Percentiles rank a stretch among this genome's conserved stretches.
Evolutionary conservation across 2,888 invertebrate genomes (phyloP).

Genomic region (Phragmatobia fuliginosa): DNA sequence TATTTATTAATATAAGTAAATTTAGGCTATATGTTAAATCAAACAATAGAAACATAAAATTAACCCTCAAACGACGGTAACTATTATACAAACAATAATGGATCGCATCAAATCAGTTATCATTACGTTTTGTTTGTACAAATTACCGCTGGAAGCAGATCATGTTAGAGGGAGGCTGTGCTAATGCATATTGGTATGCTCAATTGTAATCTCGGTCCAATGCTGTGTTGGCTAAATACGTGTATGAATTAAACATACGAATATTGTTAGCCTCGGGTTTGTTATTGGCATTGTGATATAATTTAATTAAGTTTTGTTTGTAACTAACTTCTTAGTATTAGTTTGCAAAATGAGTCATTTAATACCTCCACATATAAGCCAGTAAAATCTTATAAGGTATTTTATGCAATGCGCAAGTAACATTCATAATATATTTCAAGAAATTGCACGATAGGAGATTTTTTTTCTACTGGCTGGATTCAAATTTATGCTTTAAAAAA

Average conservation of each 20-base stretch:
- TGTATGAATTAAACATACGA: constrained; percentile 48
- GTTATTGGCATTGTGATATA: constrained; percentile 10
- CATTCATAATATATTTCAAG: too few species aligned
- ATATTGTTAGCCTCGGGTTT: constrained; percentile 10
- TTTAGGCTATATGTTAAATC: too few species aligned
- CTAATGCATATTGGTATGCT: constrained; percentile 65
- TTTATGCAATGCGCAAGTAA: too few species aligned
- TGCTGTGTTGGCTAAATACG: constrained; percentile 54
- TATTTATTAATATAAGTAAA: too few species aligned
- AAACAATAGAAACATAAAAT: constrained; percentile 1
- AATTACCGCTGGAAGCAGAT: constrained; percentile 52
- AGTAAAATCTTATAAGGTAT: too few species aligned
- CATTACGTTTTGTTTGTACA: constrained; percentile 53
- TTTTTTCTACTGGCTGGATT: too few species aligned
- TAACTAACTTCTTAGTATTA: neutral
- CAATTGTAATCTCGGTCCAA: constrained; percentile 58
- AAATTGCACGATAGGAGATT: neutral
- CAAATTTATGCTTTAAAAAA: too few species aligned
- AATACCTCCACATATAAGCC: too few species aligned
- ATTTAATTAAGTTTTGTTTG: constrained; percentile 12
- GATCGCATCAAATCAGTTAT: constrained; percentile 35
- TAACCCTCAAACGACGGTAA: neutral
- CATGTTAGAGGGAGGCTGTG: constrained; percentile 55
- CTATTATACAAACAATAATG: constrained; percentile 3
- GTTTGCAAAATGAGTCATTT: neutral